Percentiles rank a stretch among this genome's conserved stretches.
phyloP scores from a whole-genome alignment of 2,113 vertebrate species.

The Misgurnus anguillicaudatus region DNA sequence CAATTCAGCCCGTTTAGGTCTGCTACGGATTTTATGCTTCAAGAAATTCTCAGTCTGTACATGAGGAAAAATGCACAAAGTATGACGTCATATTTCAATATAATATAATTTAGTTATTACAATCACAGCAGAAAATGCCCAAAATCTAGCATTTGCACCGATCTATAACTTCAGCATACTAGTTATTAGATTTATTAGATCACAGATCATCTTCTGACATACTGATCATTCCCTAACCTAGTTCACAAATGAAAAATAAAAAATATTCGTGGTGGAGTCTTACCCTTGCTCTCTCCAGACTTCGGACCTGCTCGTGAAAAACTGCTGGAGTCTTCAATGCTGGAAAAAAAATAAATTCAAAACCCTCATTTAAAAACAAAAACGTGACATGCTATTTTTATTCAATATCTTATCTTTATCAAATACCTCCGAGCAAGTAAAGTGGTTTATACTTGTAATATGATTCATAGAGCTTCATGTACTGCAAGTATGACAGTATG shows the following conservation, averaged over 20 bases:
- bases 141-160: too few species aligned
- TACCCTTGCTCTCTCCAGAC: constrained; percentile 94
- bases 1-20: constrained; percentile 92
- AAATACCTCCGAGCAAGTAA: background rate
- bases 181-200: too few species aligned
- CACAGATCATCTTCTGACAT: too few species aligned
- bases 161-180: too few species aligned
- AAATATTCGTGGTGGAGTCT: constrained; percentile 53
- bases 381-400: background rate
- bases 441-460: background rate
- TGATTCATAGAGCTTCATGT: background rate
- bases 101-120: background rate
- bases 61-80: background rate
- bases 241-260: too few species aligned
- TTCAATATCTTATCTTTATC: background rate
- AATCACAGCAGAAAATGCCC: background rate
- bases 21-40: constrained; percentile 97
- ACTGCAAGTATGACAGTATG: too few species aligned
- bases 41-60: constrained; percentile 94
- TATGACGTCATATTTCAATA: background rate
- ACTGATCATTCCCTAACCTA: too few species aligned
- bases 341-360: constrained; percentile 60
- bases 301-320: constrained; percentile 95
- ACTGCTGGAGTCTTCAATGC: constrained; percentile 93
- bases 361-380: constrained; percentile 36